Evolutionary conservation across 2,113 vertebrate genomes (phyloP), one percentile per base, ranked within the genome.

Genomic region (Rafetus swinhoei): DNA sequence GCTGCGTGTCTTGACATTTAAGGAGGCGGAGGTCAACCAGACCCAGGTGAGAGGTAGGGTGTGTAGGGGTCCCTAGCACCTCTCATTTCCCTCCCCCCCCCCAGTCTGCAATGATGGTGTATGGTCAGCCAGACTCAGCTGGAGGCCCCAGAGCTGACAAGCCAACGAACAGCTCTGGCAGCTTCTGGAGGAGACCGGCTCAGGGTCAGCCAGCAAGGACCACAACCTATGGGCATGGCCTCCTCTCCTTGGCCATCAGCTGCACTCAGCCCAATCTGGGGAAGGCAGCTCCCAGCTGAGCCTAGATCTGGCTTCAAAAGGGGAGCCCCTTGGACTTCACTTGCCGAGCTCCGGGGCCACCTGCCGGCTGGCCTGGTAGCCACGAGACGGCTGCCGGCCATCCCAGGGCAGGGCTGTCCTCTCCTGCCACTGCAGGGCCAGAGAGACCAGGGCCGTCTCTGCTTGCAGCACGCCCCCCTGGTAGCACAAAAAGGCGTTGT

Each of bases 1-100:
- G 45, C 92, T 98, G 95, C 98, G 97, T 53, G 74, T 98, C 79
- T 72, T 99, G 95, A 97, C 93, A 2, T 99, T 98, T 93, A 97
- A 87, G 10, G 95, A 97, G 81, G 93, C 96, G 81, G 96, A 95
- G 32, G 97, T 98, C 72, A 96, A 94, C 3, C 94, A 98, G 65
- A 89, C 88, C 7, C 93, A 97, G 98, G 98, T 99, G 95, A 80
- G 72, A 50, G 29, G 27, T 9, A 15, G 16, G 12, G 29, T 16
- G 21, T 57, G 72, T 2, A 21, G 22, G 39, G 50, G 35, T 45
- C 22, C 11, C 72, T 74, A 22, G 39, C 35, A 9, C 72, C 22
- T 45, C 21, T 24, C 39, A 14, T 50, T 45, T 45, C 11, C 62
- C 14, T 7, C 60, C 22, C 27, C 24, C 7, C 62, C 6, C n/a